Percentiles rank a stretch among this genome's conserved stretches.
Evolutionary conservation across 2,797 vertebrate species (phyloP).

Genomic region (Mareca penelope): DNA sequence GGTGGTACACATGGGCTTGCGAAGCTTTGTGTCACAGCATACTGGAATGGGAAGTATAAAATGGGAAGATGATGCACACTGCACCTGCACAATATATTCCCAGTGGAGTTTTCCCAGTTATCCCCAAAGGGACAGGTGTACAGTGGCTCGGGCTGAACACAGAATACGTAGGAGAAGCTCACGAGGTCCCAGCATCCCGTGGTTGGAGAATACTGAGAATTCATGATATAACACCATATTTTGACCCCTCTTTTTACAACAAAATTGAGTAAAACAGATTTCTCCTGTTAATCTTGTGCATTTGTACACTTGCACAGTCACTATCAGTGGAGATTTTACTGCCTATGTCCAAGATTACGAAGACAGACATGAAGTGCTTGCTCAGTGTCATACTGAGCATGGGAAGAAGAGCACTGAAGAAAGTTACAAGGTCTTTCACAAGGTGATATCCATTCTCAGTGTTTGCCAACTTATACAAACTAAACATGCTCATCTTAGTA

Average conservation of each 20-base stretch:
- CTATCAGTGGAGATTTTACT: neutral
- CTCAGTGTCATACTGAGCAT: neutral
- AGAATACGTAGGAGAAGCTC: neutral
- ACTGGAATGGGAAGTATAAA: neutral
- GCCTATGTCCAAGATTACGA: neutral
- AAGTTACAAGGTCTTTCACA: neutral
- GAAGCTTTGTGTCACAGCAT: neutral
- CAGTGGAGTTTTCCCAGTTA: neutral
- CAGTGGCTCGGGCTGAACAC: neutral
- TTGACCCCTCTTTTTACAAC: neutral
- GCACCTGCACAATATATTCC: neutral
- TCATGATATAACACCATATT: neutral
- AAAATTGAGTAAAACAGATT: neutral
- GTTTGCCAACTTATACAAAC: neutral
- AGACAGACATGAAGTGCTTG: neutral
- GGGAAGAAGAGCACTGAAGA: neutral
- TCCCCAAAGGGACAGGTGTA: neutral
- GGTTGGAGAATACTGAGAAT: neutral
- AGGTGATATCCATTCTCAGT: neutral
- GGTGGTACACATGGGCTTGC: accelerated
- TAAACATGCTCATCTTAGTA: neutral
- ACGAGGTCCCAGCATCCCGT: neutral
- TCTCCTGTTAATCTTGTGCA: neutral
- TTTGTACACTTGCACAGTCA: neutral
- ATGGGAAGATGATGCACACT: neutral